Evolutionary conservation across 2,888 invertebrate genomes (phyloP).

Genomic region (Fissipunctia ypsillon): DNA sequence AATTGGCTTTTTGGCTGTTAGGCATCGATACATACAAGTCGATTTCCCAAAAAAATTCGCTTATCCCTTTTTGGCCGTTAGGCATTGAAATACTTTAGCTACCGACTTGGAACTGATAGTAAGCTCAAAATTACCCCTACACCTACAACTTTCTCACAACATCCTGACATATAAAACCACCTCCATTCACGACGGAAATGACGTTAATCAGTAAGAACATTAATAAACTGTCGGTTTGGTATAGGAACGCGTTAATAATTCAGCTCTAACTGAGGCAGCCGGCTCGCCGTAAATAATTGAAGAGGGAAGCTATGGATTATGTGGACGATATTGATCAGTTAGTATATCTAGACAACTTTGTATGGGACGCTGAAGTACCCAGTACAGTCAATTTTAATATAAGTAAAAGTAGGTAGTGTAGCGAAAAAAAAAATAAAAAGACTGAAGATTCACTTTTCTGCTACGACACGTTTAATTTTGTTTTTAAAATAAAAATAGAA

Average conservation of each 20-base stretch:
- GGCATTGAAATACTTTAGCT: not conserved
- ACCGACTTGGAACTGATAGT: not conserved
- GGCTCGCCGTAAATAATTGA: slow-evolving; percentile 75
- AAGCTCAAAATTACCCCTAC: not conserved
- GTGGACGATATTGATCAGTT: slow-evolving; percentile 67
- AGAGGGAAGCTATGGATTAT: slow-evolving; percentile 68
- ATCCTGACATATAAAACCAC: slow-evolving; percentile 25
- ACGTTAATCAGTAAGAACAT: slow-evolving; percentile 44
- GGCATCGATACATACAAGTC: too few relatives aligned
- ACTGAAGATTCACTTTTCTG: too few relatives aligned
- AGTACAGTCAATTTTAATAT: not conserved
- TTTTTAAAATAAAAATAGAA: too few relatives aligned
- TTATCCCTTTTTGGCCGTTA: too few relatives aligned
- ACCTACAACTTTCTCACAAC: not conserved
- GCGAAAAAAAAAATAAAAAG: too few relatives aligned
- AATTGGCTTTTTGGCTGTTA: too few relatives aligned
- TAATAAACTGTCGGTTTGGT: slow-evolving; percentile 45
- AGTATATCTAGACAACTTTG: slow-evolving; percentile 36
- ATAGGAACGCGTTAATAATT: slow-evolving; percentile 68
- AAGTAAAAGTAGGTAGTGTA: too few relatives aligned
- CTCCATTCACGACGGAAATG: slow-evolving; percentile 48
- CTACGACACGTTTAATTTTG: too few relatives aligned
- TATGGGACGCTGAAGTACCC: not conserved
- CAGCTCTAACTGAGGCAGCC: slow-evolving; percentile 69
- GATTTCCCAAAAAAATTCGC: too few relatives aligned